Evolutionary conservation across 2,797 vertebrate species (phyloP).

Genomic region (Paedocypris micromegethes): DNA sequence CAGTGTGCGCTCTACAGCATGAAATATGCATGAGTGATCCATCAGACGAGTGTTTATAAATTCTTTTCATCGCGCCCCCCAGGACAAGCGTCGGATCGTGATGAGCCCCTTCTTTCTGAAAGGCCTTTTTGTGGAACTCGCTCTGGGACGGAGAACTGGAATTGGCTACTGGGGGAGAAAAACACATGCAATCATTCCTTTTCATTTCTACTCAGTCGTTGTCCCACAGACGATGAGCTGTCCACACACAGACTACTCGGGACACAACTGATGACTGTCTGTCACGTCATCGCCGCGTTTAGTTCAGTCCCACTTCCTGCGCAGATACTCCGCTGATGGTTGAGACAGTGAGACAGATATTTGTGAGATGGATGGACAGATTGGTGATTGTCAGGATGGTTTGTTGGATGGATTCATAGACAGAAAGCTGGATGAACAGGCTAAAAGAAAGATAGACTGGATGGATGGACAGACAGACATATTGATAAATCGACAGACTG

Average conservation of each 20-base stretch:
- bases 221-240: background rate
- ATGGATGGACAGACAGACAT: too few species aligned
- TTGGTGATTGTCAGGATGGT: too few species aligned
- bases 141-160: conserved; percentile 46
- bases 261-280: too few species aligned
- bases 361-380: too few species aligned
- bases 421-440: too few species aligned
- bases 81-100: conserved; percentile 56
- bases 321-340: too few species aligned
- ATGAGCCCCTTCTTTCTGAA: conserved; percentile 27
- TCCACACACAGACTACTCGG: background rate
- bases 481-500: too few species aligned
- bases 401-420: too few species aligned
- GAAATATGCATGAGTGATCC: conserved; percentile 66
- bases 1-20: conserved; percentile 55
- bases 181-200: conserved; percentile 19
- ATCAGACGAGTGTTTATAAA: conserved; percentile 61
- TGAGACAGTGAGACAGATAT: too few species aligned
- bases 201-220: conserved; percentile 9
- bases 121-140: conserved; percentile 50
- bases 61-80: conserved; percentile 59
- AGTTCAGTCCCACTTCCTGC: too few species aligned
- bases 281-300: too few species aligned
- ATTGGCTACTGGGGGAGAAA: conserved; percentile 11
- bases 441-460: too few species aligned